phyloP scores from a whole-genome alignment of 1,140 invertebrate genomes.

The Atopsyche davidsoni region DNA sequence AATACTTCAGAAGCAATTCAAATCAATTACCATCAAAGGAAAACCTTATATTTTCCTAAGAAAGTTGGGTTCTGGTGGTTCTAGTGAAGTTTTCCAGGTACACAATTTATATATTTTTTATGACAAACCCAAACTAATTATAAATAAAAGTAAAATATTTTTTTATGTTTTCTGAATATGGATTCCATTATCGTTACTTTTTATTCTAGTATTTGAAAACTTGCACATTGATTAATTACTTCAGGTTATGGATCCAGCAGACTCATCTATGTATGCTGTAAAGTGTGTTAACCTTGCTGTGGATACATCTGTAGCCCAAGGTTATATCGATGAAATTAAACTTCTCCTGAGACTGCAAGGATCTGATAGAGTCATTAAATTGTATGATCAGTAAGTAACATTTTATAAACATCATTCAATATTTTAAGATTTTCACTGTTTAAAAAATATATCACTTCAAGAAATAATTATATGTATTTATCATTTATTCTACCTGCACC shows the following conservation, averaged over 20 bases:
- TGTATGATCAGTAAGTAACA: constrained; percentile 81
- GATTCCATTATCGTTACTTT: not conserved
- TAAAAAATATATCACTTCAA: no score
- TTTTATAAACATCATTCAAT: constrained; percentile 12
- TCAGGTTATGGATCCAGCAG: constrained; percentile 42
- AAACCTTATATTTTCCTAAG: constrained; percentile 46
- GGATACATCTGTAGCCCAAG: constrained; percentile 63
- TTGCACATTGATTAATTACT: not conserved
- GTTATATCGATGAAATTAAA: constrained; percentile 87
- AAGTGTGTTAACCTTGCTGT: constrained; percentile 63
- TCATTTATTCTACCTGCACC: no score
- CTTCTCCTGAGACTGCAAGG: constrained; percentile 79
- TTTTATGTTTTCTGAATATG: not conserved
- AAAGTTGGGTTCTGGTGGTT: constrained; percentile 43
- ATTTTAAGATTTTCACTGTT: no score
- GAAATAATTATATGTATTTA: no score
- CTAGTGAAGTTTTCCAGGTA: constrained; percentile 49
- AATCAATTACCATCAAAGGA: constrained; percentile 42
- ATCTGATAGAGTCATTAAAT: constrained; percentile 73
- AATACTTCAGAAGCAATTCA: constrained; percentile 36
- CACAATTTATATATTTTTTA: constrained; percentile 16
- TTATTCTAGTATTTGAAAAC: not conserved
- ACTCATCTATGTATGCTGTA: constrained; percentile 43
- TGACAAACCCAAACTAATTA: not conserved
- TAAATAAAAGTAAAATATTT: not conserved